Conservation (phyloP, 2,888 invertebrate genomes). For the Portevinia maculata region DNA sequence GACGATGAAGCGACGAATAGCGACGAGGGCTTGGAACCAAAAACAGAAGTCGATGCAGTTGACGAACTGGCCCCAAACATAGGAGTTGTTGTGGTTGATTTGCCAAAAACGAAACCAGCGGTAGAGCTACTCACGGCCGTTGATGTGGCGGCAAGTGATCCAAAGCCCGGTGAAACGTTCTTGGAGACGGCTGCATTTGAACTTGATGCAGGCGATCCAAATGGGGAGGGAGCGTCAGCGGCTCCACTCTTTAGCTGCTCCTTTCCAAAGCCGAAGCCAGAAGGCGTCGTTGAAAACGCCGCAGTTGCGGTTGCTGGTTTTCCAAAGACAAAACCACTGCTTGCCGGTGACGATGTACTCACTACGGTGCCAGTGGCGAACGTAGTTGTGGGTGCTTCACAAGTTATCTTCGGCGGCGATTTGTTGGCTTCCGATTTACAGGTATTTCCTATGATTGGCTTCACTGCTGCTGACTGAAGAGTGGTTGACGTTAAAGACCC, state of each 20-base stretch:
- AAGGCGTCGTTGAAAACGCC: constrained; percentile 39
- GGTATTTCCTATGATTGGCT: constrained; percentile 45
- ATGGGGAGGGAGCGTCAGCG: constrained; percentile 8
- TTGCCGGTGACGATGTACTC: constrained; percentile 25
- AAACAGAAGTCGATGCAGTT: constrained; percentile 54
- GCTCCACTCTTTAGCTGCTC: constrained; percentile 14
- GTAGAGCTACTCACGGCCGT: constrained; percentile 72
- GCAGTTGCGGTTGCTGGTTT: constrained; percentile 40
- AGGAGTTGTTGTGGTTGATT: constrained; percentile 46
- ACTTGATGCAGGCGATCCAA: constrained; percentile 51
- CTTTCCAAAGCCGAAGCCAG: constrained; percentile 46
- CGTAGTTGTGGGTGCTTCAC: constrained; percentile 22
- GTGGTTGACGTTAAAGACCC: constrained; percentile 34
- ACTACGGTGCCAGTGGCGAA: neutral
- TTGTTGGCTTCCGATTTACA: constrained; percentile 41
- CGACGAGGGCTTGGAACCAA: constrained; percentile 68
- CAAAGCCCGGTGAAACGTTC: constrained; percentile 37
- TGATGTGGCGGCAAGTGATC: constrained; percentile 45
- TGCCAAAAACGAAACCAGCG: constrained; percentile 64
- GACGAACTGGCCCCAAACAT: constrained; percentile 48
- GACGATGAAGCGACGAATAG: constrained; percentile 49
- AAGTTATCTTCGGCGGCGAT: constrained; percentile 28
- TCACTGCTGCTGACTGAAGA: constrained; percentile 25
- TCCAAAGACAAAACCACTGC: constrained; percentile 45
- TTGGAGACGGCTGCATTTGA: constrained; percentile 48